Conservation (phyloP, 2,797 vertebrate species). For the Lutjanus argentimaculatus region DNA sequence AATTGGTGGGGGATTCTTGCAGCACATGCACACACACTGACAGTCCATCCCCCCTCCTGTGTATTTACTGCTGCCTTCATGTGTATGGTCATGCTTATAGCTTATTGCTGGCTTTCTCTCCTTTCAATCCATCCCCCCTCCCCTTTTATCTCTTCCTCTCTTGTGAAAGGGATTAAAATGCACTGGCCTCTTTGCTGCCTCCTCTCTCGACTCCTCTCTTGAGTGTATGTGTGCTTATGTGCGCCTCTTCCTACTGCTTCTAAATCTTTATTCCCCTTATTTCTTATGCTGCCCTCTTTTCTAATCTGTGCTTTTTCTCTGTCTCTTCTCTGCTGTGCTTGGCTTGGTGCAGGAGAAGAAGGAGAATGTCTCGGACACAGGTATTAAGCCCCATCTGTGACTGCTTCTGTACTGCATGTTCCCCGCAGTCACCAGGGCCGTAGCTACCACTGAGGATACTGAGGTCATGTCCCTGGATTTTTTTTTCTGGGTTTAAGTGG, state of each 20-base stretch:
- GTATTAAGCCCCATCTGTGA: constrained; percentile 70
- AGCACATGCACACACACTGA: constrained; percentile 50
- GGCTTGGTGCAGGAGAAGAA: constrained; percentile 80
- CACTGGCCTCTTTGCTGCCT: constrained; percentile 78
- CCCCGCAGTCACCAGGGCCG: neutral
- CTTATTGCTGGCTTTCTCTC: constrained; percentile 73
- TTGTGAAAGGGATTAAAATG: constrained; percentile 76
- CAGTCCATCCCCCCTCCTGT: constrained; percentile 20
- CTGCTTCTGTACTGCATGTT: constrained; percentile 25
- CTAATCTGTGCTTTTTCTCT: constrained; percentile 68
- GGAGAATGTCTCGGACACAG: constrained; percentile 90
- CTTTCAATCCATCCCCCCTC: constrained; percentile 49
- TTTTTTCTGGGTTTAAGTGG: neutral
- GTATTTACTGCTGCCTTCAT: constrained; percentile 58
- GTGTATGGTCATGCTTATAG: constrained; percentile 66
- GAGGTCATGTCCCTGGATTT: neutral
- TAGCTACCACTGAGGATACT: neutral
- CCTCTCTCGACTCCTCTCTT: constrained; percentile 77
- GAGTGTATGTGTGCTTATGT: constrained; percentile 43
- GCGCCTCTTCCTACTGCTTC: constrained; percentile 62
- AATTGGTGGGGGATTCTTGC: constrained; percentile 33
- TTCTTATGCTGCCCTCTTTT: constrained; percentile 52
- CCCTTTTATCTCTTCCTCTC: constrained; percentile 67
- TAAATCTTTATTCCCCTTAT: constrained; percentile 68
- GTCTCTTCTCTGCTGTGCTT: constrained; percentile 70